Base-by-base conservation (phyloP, 2,888 invertebrate species). In the Alviniconcha strummeri region DNA sequence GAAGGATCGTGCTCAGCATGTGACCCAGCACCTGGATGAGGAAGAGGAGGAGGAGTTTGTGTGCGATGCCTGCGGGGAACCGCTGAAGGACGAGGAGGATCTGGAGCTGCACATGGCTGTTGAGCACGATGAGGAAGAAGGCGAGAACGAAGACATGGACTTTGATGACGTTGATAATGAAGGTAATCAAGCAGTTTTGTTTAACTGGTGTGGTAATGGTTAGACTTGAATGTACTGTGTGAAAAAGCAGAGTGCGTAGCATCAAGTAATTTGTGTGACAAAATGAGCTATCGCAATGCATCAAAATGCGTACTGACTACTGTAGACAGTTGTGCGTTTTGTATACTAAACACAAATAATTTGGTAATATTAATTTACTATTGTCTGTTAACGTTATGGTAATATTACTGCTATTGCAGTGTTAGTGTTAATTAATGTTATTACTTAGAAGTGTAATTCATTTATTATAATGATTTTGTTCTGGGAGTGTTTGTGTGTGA, bases 31-130 rank as follows among this genome's bases (percentile, higher is more conserved):
- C 52, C 54, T 82, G 56, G 60, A 57, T 6, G 82, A 52, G 54
- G 82, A 80, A 52, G 80, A 82, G 55, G 82, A 82, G 76, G 82
- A 82, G 69, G 82, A 82, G 36, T 76, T 82, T 77, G 19, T 76
- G 6, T 82, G 82, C 55, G 75, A 82, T n/a, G 67, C 64, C 2
- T 82, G 82, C 55, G 82, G 82, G 55, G 82, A 82, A 57, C 77
- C 77, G 77, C 19, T 77, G 56, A 69, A 19, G 17, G 82, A 82
- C 15, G 82, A 77, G 15, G 82, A 82, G 55, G 82, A 77, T 11
- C 13, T 82, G 77, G 82, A 82, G 36, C 77, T 82, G 56, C 82
- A 82, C 82, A 76, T 82, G 82, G 82, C 82, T 5, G 82, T 82
- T 13, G 82, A 82, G n/a, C 82, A 82, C 36, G 82, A 82, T 56